Conservation (phyloP, 2,113 vertebrate species). For the Catharus minimus region DNA sequence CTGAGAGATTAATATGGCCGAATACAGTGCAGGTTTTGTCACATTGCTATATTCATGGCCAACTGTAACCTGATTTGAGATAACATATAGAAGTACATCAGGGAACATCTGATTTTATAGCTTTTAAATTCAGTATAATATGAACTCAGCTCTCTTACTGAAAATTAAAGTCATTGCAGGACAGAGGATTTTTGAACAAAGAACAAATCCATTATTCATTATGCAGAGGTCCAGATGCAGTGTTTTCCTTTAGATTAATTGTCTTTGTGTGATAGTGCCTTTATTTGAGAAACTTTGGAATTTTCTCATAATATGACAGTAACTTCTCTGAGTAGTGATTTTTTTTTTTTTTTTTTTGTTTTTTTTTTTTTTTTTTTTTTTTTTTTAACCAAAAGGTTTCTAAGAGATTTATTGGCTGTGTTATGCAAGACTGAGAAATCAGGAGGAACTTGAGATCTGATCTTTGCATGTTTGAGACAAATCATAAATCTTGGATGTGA, state of each 20-base stretch:
- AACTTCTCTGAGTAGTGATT: neutral
- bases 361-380: neutral
- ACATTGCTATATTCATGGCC: neutral
- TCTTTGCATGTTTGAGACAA: neutral
- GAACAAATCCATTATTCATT: neutral
- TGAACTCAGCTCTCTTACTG: neutral
- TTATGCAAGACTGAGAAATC: neutral
- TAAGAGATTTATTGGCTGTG: neutral
- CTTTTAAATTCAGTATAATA: conserved; percentile 14
- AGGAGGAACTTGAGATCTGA: neutral
- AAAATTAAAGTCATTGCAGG: neutral
- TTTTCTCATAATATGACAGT: neutral
- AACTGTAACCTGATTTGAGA: neutral
- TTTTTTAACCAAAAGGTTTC: neutral
- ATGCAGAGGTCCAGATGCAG: neutral
- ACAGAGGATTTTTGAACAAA: neutral
- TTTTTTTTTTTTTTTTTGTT: neutral
- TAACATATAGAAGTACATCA: neutral
- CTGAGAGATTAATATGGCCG: neutral
- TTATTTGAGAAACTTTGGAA: neutral
- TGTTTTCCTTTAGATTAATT: neutral
- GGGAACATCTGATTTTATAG: conserved; percentile 31
- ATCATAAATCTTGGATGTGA: neutral
- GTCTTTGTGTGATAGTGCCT: neutral
- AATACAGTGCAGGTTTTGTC: neutral